Evolutionary conservation across 2,113 vertebrate species (phyloP).

Genomic region (Anas platyrhynchos): DNA sequence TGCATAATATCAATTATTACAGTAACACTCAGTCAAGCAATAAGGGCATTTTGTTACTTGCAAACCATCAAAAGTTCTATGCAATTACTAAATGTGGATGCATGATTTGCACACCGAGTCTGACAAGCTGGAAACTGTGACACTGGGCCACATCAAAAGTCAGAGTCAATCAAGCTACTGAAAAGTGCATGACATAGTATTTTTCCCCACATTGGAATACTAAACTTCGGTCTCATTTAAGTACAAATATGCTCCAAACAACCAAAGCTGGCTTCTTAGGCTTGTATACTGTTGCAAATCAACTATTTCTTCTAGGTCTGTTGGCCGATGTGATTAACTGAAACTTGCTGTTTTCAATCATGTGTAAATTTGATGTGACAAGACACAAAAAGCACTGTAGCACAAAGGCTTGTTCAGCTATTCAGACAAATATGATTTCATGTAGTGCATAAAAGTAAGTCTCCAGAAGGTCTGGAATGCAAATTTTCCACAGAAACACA

Average conservation of each 20-base stretch:
- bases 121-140: neutral
- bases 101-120: neutral
- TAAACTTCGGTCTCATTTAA: conserved; percentile 4
- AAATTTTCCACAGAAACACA: conserved; percentile 10
- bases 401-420: conserved; percentile 21
- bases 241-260: neutral
- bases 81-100: neutral
- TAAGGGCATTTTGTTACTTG: neutral
- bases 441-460: conserved; percentile 65
- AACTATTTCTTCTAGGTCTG: neutral
- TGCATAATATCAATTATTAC: neutral
- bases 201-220: neutral
- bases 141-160: neutral
- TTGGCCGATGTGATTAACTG: neutral
- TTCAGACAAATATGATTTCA: neutral
- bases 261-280: neutral
- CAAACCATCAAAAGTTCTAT: neutral
- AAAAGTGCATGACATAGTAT: neutral
- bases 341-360: neutral
- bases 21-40: neutral
- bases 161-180: neutral
- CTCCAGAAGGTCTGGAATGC: conserved; percentile 2
- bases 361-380: neutral
- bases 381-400: neutral
- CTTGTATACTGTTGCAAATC: neutral